These are phyloP conservation scores for Parnassius mnemosyne DNA, from an alignment of 2,888 invertebrate genomes.

Conservation along the genomic window DNA sequence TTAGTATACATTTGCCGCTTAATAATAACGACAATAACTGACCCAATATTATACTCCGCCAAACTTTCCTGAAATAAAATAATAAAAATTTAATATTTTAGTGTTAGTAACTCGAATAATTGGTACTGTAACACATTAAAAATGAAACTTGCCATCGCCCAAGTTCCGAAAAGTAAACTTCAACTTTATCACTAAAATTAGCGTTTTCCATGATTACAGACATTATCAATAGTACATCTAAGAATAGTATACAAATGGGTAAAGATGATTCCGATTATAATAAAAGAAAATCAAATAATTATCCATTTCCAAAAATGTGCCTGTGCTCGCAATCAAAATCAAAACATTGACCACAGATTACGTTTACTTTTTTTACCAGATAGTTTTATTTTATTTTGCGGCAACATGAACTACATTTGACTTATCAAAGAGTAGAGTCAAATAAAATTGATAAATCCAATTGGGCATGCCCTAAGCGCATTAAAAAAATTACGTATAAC, in stretches of 20 bases:
- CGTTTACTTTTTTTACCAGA: too few relatives aligned
- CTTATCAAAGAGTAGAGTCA: too few relatives aligned
- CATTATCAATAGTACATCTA: conserved; percentile 29
- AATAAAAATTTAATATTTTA: conserved; percentile 4
- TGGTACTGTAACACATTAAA: neutral
- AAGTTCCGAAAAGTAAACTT: conserved; percentile 83
- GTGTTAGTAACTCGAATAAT: neutral
- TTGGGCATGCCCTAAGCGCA: too few relatives aligned
- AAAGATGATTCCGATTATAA: conserved; percentile 32
- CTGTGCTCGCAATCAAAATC: conserved; percentile 33
- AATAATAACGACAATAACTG: conserved; percentile 88
- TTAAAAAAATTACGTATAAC: too few relatives aligned
- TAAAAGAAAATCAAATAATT: conserved; percentile 31
- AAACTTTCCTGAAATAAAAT: conserved; percentile 81
- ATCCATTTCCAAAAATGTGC: conserved; percentile 34
- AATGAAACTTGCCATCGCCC: conserved; percentile 83
- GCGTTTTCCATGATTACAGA: conserved; percentile 56
- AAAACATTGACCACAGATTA: conserved; percentile 34
- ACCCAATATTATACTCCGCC: conserved; percentile 86
- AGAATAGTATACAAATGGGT: conserved; percentile 31
- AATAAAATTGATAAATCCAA: too few relatives aligned
- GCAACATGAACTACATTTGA: too few relatives aligned
- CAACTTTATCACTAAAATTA: conserved; percentile 84
- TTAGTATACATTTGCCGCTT: conserved; percentile 88
- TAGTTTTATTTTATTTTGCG: too few relatives aligned